Evolutionary conservation across 2,888 invertebrate species (phyloP).

Genomic region (Drosophila neotestacea): DNA sequence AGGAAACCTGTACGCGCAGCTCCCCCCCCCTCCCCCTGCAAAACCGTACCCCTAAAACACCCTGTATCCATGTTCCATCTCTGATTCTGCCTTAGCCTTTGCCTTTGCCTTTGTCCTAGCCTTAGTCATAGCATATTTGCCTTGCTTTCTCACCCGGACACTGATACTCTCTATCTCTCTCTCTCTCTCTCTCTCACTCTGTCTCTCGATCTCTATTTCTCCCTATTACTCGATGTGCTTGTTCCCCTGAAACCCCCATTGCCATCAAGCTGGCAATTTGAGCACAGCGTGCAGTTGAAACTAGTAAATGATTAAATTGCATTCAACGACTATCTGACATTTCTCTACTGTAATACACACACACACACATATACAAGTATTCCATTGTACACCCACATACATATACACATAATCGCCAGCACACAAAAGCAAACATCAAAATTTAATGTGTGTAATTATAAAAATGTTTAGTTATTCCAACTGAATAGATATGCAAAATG

Average conservation of each 20-base stretch:
- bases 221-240: constrained; percentile 36
- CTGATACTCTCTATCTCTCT: constrained; percentile 24
- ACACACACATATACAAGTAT: background rate
- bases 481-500: constrained; percentile 51
- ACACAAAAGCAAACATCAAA: constrained; percentile 35
- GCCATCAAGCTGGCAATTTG: constrained; percentile 8
- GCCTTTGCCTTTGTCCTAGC: constrained; percentile 19
- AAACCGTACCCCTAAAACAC: background rate
- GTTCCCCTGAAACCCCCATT: background rate
- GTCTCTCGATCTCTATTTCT: constrained; percentile 12
- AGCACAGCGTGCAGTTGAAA: constrained; percentile 7
- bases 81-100: constrained; percentile 4
- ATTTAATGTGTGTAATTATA: constrained; percentile 38
- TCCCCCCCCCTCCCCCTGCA: background rate
- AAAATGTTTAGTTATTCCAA: constrained; percentile 51
- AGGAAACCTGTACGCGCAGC: constrained; percentile 30
- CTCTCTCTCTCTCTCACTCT: constrained; percentile 13
- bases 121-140: constrained; percentile 23
- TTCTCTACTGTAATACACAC: constrained; percentile 25
- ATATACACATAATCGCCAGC: background rate
- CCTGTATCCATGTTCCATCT: background rate
- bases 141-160: constrained; percentile 40
- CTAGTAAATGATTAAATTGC: constrained; percentile 23
- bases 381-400: constrained; percentile 2
- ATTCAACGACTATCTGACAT: constrained; percentile 31